phyloP scores from a whole-genome alignment of 2,797 vertebrate species.

The Echiichthys vipera region DNA sequence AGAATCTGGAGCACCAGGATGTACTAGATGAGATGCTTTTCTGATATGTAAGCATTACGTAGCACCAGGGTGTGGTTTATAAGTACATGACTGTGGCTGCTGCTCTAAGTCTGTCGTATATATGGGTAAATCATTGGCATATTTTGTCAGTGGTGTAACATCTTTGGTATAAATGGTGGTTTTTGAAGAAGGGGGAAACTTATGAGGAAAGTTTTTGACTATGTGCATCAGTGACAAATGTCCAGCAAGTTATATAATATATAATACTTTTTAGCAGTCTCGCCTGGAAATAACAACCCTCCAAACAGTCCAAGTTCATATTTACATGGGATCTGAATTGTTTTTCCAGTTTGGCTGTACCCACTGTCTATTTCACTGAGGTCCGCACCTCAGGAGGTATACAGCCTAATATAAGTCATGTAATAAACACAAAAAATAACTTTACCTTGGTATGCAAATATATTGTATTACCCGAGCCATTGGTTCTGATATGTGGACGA shows the following conservation, averaged over 20 bases:
- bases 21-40: conserved; percentile 47
- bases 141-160: conserved; percentile 18
- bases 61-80: conserved; percentile 58
- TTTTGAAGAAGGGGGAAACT: conserved; percentile 18
- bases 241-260: conserved; percentile 22
- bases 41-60: conserved; percentile 49
- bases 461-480: too few species aligned
- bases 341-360: too few species aligned
- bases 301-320: conserved; percentile 14
- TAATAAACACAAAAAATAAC: too few species aligned
- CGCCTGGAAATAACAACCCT: neutral
- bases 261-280: neutral
- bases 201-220: neutral
- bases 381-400: too few species aligned
- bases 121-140: conserved; percentile 51
- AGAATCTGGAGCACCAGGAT: conserved; percentile 28
- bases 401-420: too few species aligned
- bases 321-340: conserved; percentile 41
- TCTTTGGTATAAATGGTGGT: conserved; percentile 18
- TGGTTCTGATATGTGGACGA: too few species aligned
- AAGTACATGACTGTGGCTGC: conserved; percentile 39
- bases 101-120: conserved; percentile 42
- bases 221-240: neutral
- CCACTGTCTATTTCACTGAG: too few species aligned
- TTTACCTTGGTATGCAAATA: too few species aligned